Percentiles rank a stretch among this genome's conserved stretches.
Conservation (phyloP, 1,140 invertebrate species). For the Hestina assimilis region DNA sequence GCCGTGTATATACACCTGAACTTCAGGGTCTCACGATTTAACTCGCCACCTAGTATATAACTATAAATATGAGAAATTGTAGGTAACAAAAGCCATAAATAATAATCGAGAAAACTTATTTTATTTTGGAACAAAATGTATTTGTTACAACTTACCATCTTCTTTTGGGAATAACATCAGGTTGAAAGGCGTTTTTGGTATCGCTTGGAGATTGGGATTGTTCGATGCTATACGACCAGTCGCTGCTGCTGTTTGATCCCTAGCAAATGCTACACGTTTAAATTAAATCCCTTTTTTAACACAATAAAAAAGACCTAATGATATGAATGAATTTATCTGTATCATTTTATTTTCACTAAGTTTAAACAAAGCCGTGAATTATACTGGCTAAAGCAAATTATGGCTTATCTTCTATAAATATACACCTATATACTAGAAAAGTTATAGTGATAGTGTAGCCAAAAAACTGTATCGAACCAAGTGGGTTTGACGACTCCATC, state of each 20-base stretch:
- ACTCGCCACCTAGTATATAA: neutral
- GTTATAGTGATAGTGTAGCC: no score
- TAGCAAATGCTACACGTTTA: conserved; percentile 16
- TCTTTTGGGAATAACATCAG: conserved; percentile 45
- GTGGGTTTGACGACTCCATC: conserved; percentile 67
- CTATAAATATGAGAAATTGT: no score
- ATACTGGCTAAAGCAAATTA: no score
- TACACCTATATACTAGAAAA: no score
- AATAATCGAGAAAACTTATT: no score
- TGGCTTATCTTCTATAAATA: no score
- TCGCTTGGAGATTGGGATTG: conserved; percentile 81
- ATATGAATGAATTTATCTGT: no score
- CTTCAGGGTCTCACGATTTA: conserved; percentile 17
- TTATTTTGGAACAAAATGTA: neutral
- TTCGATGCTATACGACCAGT: conserved; percentile 80
- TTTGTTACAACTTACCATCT: conserved; percentile 24
- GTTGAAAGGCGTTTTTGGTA: conserved; percentile 77
- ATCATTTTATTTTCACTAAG: no score
- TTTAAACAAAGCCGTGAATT: no score
- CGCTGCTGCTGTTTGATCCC: conserved; percentile 80
- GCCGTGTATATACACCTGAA: conserved; percentile 65
- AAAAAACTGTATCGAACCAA: conserved; percentile 51
- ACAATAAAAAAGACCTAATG: neutral
- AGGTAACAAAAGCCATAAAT: no score
- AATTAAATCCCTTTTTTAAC: neutral